Conservation (phyloP, 2,113 vertebrate species). For the Crotalus viridis region DNA sequence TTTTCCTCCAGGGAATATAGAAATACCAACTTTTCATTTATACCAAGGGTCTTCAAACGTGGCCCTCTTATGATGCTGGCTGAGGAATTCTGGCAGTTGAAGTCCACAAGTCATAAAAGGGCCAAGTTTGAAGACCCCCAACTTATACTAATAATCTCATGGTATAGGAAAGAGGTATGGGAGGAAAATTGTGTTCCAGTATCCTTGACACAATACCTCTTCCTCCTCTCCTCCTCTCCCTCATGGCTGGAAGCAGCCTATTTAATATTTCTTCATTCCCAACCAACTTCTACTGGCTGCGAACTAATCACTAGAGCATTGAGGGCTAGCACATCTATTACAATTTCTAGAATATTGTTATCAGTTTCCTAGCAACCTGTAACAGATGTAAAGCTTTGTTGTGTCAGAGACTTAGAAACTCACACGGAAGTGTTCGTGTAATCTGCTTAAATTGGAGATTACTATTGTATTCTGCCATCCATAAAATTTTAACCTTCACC, state of each 20-base stretch:
- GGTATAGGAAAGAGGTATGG: too few relatives aligned
- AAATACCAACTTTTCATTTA: background rate
- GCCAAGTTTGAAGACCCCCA: too few relatives aligned
- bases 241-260: background rate
- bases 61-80: too few relatives aligned
- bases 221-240: background rate
- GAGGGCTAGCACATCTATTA: background rate
- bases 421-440: background rate
- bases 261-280: background rate
- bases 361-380: background rate
- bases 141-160: background rate
- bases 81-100: too few relatives aligned
- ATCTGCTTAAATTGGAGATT: background rate
- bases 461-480: background rate
- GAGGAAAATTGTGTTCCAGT: background rate
- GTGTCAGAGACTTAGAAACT: background rate
- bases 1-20: background rate
- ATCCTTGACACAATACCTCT: background rate
- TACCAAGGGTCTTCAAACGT: too few relatives aligned
- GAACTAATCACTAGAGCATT: background rate
- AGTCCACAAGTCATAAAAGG: too few relatives aligned
- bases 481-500: background rate
- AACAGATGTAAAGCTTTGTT: background rate
- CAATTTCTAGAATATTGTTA: rapidly evolving
- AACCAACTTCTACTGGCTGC: background rate